phyloP scores from a whole-genome alignment of 1,140 invertebrate genomes.

The Drosophila repletoides region DNA sequence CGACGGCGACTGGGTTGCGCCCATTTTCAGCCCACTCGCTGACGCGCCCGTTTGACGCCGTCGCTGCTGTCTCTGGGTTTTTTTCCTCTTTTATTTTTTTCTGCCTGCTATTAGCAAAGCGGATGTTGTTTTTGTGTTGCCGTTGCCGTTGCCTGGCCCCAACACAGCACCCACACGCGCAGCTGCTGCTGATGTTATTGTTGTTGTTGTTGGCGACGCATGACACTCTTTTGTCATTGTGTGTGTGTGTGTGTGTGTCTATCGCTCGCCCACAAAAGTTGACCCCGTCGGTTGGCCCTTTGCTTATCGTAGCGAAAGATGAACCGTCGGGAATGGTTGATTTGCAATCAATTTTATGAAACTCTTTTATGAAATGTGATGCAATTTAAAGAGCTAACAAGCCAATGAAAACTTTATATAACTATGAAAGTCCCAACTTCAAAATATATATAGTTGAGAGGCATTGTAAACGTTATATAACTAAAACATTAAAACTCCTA shows the following conservation, averaged over 20 bases:
- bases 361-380: background rate
- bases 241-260: constrained; percentile 7
- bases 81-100: constrained; percentile 16
- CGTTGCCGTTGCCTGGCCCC: constrained; percentile 19
- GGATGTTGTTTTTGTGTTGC: constrained; percentile 68
- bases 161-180: constrained; percentile 59
- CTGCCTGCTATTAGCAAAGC: constrained; percentile 75
- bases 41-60: constrained; percentile 46
- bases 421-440: background rate
- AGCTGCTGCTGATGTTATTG: constrained; percentile 4
- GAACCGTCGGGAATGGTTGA: background rate
- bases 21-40: constrained; percentile 80
- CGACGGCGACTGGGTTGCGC: constrained; percentile 55
- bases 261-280: constrained; percentile 58
- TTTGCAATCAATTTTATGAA: background rate
- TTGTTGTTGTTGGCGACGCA: constrained; percentile 57
- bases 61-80: constrained; percentile 47
- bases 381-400: background rate
- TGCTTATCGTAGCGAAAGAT: constrained; percentile 43
- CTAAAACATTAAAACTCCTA: no score
- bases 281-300: constrained; percentile 46
- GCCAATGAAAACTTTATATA: background rate
- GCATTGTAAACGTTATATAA: no score
- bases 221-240: constrained; percentile 51
- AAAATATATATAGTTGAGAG: no score